Evolutionary conservation across 2,888 invertebrate species (phyloP).

Genomic region (Pseudococcus viburni): DNA sequence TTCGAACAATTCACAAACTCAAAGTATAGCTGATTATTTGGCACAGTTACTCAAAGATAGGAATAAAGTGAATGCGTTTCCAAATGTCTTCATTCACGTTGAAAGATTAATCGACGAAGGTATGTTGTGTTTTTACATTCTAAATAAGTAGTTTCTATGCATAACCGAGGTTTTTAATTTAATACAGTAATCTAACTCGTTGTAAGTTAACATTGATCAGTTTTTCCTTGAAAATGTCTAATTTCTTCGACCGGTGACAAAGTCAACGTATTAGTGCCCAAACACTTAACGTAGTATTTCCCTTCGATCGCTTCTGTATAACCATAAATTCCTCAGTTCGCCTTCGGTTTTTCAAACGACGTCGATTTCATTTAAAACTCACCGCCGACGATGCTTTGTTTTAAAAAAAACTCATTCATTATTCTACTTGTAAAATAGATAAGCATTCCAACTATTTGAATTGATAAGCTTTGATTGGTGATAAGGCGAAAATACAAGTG

Average conservation of each 20-base stretch:
- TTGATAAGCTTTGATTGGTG: constrained; percentile 47
- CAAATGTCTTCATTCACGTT: constrained; percentile 99
- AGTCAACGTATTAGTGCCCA: neutral
- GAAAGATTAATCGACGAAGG: constrained; percentile 99
- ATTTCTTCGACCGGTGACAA: neutral
- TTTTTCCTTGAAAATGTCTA: neutral
- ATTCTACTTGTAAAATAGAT: neutral
- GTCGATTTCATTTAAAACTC: neutral
- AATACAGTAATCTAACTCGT: neutral
- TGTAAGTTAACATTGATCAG: neutral
- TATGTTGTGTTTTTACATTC: constrained; percentile 73
- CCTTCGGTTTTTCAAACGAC: neutral
- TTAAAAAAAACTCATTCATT: neutral
- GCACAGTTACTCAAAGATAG: constrained; percentile 99
- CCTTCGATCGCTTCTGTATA: neutral
- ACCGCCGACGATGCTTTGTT: neutral
- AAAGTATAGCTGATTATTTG: constrained; percentile 99
- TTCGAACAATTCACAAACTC: constrained; percentile 76
- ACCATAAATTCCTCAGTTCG: neutral
- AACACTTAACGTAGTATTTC: neutral
- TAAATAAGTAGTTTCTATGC: constrained; percentile 33
- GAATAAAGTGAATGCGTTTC: constrained; percentile 99
- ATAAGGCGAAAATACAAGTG: constrained; percentile 10
- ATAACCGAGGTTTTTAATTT: neutral
- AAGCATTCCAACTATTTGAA: constrained; percentile 25